Conservation (phyloP, 2,888 invertebrate genomes). For the Cistogaster globosa region DNA sequence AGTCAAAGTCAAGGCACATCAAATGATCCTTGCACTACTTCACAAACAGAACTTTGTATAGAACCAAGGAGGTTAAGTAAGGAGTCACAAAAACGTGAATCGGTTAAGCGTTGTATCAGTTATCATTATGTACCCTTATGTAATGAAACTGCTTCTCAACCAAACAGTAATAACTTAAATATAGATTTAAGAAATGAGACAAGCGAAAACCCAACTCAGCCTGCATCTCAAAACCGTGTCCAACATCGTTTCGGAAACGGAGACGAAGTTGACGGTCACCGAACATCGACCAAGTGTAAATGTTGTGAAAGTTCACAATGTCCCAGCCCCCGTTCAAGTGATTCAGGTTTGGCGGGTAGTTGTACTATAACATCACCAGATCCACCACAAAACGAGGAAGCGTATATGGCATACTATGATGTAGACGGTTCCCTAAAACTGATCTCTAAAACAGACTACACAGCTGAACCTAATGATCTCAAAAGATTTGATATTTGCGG, state of each 20-base stretch:
- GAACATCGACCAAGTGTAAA: constrained; percentile 83
- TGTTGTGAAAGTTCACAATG: constrained; percentile 86
- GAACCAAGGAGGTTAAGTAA: constrained; percentile 73
- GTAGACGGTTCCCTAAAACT: constrained; percentile 75
- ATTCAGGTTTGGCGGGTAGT: constrained; percentile 93
- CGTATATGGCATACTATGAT: constrained; percentile 77
- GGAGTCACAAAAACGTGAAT: constrained; percentile 73
- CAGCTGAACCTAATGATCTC: constrained; percentile 75
- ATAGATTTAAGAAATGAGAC: constrained; percentile 30
- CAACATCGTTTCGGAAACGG: constrained; percentile 32
- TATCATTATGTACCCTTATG: constrained; percentile 83
- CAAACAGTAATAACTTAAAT: constrained; percentile 32
- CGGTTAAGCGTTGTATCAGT: constrained; percentile 84
- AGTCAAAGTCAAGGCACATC: constrained; percentile 1
- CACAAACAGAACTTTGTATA: constrained; percentile 76
- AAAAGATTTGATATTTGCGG: constrained; percentile 82
- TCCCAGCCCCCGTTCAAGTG: constrained; percentile 89
- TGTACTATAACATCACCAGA: constrained; percentile 90
- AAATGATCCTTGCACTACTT: constrained; percentile 66
- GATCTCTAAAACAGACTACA: constrained; percentile 61
- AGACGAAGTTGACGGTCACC: constrained; percentile 45
- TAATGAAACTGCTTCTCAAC: constrained; percentile 27
- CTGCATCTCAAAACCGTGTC: constrained; percentile 32
- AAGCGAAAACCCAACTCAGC: constrained; percentile 22
- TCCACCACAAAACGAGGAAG: constrained; percentile 80